phyloP scores from a whole-genome alignment of 1,140 invertebrate genomes.

The Capitella teleta region DNA sequence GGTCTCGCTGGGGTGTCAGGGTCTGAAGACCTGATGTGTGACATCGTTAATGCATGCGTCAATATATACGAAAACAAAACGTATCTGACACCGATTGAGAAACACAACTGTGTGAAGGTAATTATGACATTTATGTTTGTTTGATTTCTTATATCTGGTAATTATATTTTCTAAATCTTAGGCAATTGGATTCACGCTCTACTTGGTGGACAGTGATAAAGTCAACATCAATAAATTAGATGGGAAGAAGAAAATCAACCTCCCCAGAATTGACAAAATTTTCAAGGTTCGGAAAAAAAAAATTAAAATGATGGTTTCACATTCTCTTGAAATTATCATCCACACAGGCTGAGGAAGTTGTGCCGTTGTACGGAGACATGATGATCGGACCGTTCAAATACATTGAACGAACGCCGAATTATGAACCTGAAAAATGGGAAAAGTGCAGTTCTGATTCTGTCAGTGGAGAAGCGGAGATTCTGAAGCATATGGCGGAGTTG shows the following conservation, averaged over 20 bases:
- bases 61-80: conserved; percentile 96
- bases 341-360: no score
- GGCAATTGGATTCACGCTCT: conserved; percentile 11
- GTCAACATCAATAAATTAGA: conserved; percentile 90
- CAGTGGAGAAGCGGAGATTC: conserved; percentile 46
- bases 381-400: conserved; percentile 75
- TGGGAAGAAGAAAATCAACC: conserved; percentile 86
- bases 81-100: conserved; percentile 93
- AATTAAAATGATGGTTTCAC: not conserved
- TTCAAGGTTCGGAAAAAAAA: conserved; percentile 62
- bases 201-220: conserved; percentile 11
- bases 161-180: conserved; percentile 5
- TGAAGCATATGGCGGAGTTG: conserved; percentile 4
- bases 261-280: conserved; percentile 90
- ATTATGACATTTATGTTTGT: conserved; percentile 12
- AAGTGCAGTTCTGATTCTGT: conserved; percentile 55
- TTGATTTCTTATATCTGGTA: conserved; percentile 17
- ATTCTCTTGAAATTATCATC: no score
- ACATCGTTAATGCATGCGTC: conserved; percentile 94
- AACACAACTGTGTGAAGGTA: conserved; percentile 95
- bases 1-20: conserved; percentile 37
- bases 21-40: conserved; percentile 88
- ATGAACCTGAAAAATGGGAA: conserved; percentile 86
- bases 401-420: conserved; percentile 88
- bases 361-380: conserved; percentile 14